These are phyloP conservation scores for Cyphomyrmex costatus DNA, from an alignment of 1,140 invertebrate species.

Conservation along the genomic window DNA sequence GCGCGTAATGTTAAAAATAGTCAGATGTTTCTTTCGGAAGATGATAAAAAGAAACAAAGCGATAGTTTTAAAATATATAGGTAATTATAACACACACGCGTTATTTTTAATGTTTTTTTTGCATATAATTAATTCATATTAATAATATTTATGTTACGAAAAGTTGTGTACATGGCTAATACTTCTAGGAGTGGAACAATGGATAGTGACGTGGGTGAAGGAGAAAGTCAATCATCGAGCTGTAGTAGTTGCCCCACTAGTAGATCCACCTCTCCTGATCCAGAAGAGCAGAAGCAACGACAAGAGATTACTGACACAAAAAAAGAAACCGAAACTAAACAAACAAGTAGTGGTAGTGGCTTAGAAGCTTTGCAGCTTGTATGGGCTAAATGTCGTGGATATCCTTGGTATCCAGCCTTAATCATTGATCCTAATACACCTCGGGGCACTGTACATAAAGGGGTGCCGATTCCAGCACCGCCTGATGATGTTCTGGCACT, in stretches of 20 bases:
- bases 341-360: conserved; percentile 73
- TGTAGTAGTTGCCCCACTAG: conserved; percentile 85
- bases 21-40: conserved; percentile 75
- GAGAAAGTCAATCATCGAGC: conserved; percentile 85
- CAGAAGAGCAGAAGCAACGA: conserved; percentile 78
- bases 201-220: conserved; percentile 85
- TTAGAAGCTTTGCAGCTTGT: conserved; percentile 95
- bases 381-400: conserved; percentile 98
- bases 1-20: conserved; percentile 86
- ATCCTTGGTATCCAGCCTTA: conserved; percentile 98
- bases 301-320: conserved; percentile 75
- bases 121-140: not conserved
- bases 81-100: conserved; percentile 60
- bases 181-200: conserved; percentile 82
- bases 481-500: conserved; percentile 96
- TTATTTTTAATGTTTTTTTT: not conserved
- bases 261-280: conserved; percentile 81
- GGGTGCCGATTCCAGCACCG: conserved; percentile 96
- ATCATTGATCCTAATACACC: conserved; percentile 98
- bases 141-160: not conserved
- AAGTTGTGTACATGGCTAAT: not conserved
- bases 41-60: conserved; percentile 83
- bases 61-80: conserved; percentile 89
- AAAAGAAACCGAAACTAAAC: conserved; percentile 77
- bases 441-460: conserved; percentile 96